These are phyloP conservation scores for Gallinago media DNA, from an alignment of 2,113 vertebrate species.

Conservation along the genomic window DNA sequence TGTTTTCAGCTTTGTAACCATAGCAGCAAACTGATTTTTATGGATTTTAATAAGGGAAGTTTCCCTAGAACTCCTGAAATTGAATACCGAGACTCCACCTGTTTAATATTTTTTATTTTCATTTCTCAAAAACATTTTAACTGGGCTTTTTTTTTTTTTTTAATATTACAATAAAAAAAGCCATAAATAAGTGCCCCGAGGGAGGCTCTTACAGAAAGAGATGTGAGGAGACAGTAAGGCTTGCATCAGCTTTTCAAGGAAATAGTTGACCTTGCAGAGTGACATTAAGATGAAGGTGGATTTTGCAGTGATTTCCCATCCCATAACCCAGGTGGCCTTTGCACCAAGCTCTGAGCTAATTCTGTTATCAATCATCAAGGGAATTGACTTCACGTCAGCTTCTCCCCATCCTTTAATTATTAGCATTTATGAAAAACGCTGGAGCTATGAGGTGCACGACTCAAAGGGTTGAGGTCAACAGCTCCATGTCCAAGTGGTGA, in stretches of 20 bases:
- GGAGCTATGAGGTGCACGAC: neutral
- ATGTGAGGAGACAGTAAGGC: neutral
- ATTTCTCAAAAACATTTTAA: conserved; percentile 25
- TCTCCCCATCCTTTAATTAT: neutral
- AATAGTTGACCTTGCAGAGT: neutral
- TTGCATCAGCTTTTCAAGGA: neutral
- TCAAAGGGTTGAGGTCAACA: neutral
- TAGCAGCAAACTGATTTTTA: conserved; percentile 33
- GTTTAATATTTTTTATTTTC: conserved; percentile 22
- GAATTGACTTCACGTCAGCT: neutral
- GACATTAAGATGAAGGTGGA: neutral
- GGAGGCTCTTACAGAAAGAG: neutral
- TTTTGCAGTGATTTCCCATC: neutral
- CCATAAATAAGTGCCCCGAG: conserved; percentile 6
- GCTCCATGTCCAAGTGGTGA: neutral
- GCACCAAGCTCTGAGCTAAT: neutral
- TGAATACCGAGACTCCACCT: conserved; percentile 2
- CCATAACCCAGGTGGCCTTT: neutral
- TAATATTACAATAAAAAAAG: neutral
- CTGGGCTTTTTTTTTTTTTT: neutral
- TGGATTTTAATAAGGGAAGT: conserved; percentile 44
- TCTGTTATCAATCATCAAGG: neutral
- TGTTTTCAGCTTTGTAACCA: conserved; percentile 50
- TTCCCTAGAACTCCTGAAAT: conserved; percentile 6
- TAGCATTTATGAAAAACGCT: neutral